Conservation (phyloP, 2,888 invertebrate genomes). For the Frankliniella fusca region DNA sequence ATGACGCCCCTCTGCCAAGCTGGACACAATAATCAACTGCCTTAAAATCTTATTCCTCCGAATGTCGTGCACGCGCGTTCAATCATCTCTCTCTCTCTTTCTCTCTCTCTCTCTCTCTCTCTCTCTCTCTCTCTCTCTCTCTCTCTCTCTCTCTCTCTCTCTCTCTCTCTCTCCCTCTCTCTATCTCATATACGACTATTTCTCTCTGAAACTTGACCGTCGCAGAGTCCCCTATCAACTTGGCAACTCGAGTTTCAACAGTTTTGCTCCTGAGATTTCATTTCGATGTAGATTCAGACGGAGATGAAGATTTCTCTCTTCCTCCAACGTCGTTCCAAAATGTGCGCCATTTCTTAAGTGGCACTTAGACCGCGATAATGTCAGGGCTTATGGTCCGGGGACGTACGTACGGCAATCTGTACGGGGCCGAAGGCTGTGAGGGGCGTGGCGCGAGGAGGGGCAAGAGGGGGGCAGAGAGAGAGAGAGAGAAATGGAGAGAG, state of each 20-base stretch:
- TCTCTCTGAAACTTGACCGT: neutral
- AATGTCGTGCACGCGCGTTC: constrained; percentile 9
- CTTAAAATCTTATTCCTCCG: constrained; percentile 4
- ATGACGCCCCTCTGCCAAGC: neutral
- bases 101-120: constrained; percentile 1
- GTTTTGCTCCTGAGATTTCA: too few species aligned
- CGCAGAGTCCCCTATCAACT: constrained; percentile 6
- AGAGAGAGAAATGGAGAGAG: too few species aligned
- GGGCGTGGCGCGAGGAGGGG: neutral
- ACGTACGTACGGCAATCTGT: too few species aligned
- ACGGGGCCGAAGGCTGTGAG: too few species aligned
- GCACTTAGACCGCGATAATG: too few species aligned
- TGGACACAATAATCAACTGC: constrained; percentile 24
- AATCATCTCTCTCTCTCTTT: neutral
- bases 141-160: neutral
- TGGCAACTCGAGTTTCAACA: too few species aligned
- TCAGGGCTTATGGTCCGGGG: too few species aligned
- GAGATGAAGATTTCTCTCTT: too few species aligned
- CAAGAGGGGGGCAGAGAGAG: neutral
- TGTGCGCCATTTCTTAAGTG: too few species aligned
- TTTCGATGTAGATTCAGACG: too few species aligned
- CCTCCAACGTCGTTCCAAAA: too few species aligned
- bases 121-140: constrained; percentile 2
- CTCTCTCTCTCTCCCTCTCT: neutral
- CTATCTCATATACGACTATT: neutral